These are phyloP conservation scores for Tursiops truncatus DNA, from an alignment of 2,113 vertebrate genomes.

Conservation along the genomic window DNA sequence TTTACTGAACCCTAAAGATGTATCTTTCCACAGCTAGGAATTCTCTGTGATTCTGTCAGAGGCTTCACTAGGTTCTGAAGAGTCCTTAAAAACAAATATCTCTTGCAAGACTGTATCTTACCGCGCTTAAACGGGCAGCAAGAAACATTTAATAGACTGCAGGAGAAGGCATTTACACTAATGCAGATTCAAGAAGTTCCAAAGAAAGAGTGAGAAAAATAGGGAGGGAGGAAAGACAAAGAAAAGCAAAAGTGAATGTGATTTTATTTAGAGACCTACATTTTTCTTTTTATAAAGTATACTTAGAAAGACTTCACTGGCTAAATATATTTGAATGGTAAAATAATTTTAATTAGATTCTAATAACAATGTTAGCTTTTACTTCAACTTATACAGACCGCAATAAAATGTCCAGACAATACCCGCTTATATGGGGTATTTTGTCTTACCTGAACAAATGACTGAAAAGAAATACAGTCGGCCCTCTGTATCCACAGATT, in stretches of 20 bases:
- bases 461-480: constrained; percentile 51
- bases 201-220: constrained; percentile 16
- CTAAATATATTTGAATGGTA: constrained; percentile 52
- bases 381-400: constrained; percentile 37
- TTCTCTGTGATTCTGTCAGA: neutral
- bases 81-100: constrained; percentile 41
- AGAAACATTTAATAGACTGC: constrained; percentile 22
- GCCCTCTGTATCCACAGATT: neutral
- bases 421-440: constrained; percentile 59
- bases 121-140: neutral
- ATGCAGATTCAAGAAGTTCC: constrained; percentile 29
- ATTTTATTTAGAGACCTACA: neutral
- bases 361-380: constrained; percentile 58
- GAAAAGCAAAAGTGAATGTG: neutral
- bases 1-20: neutral
- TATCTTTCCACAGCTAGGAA: constrained; percentile 45
- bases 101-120: constrained; percentile 32
- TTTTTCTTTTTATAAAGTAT: constrained; percentile 10
- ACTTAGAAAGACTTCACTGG: constrained; percentile 42
- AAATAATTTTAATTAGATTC: constrained; percentile 67
- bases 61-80: neutral
- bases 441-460: constrained; percentile 65
- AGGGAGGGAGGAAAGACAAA: neutral
- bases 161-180: constrained; percentile 37
- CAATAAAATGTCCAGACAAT: constrained; percentile 57